These are phyloP conservation scores for Ianthella basta DNA, from an alignment of 37 sponge, comb jelly and placozoan genomes.

Conservation along the genomic window DNA sequence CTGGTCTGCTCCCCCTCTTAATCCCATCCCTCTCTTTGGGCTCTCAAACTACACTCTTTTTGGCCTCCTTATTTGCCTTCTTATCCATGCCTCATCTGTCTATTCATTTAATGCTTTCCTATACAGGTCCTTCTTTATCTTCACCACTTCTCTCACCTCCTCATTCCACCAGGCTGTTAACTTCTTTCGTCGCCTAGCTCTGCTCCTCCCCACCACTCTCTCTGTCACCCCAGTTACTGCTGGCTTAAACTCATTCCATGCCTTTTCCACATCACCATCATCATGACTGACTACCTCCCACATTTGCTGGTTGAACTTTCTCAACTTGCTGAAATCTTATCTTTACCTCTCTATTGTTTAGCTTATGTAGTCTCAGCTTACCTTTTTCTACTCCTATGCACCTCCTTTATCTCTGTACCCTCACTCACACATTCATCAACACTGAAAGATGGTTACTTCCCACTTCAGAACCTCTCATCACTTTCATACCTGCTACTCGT, in stretches of 20 bases:
- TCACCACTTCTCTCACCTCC: neutral
- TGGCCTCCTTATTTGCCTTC: neutral
- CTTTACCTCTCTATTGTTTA: too few relatives aligned
- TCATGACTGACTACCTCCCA: too few relatives aligned
- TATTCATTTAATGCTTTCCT: neutral
- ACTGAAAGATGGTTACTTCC: too few relatives aligned
- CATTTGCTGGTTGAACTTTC: too few relatives aligned
- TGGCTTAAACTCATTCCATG: neutral
- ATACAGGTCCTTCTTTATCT: neutral
- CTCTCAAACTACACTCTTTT: neutral
- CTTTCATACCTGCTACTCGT: too few relatives aligned
- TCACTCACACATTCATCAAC: too few relatives aligned
- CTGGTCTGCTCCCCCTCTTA: neutral
- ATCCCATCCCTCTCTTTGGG: neutral
- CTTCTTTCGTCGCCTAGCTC: neutral
- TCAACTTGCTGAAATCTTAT: too few relatives aligned
- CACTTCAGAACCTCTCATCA: too few relatives aligned
- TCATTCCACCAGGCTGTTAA: constrained; percentile 5
- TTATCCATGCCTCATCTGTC: neutral
- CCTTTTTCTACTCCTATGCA: too few relatives aligned
- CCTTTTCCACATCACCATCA: neutral
- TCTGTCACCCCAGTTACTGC: neutral
- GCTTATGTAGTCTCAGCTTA: too few relatives aligned
- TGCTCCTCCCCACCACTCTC: neutral
- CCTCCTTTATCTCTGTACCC: too few relatives aligned